Evolutionary conservation across 2,113 vertebrate species (phyloP), one percentile per base, ranked within the genome.

Genomic region (Triplophysa rosa): DNA sequence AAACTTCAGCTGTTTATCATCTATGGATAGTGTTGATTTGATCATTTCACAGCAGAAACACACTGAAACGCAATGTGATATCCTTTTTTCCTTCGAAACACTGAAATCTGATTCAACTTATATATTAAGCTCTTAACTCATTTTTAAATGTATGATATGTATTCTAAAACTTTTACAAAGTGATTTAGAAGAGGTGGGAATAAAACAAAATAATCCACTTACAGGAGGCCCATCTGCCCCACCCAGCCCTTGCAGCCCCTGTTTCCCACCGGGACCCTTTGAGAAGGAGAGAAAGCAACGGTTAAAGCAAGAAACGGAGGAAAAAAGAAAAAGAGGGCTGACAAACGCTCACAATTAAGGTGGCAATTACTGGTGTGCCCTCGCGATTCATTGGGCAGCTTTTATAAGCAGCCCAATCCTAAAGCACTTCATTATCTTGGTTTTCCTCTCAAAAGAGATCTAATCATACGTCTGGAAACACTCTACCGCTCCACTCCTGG

Each of bases 191-290:
- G 13, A 33, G 10, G 24, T 24, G 47, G 33, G 29, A 42, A 63
- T 74, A 24, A 63, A 26, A 63, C 3, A 17, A 16, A 64, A 61
- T 54, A 73, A 12, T 49, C 21, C 49, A 94, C 97, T 95, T 91
- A 99, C 98, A 66, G 96, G 96, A 86, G 96, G 97, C 0, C 98
- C 98, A 83, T 99, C 98, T 67, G 98, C 92, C 82, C 98, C 98
- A 26, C 90, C 68, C 82, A 99, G 93, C 13, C 98, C 98, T 24
- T 89, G 92, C 74, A 99, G 91, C 26, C 98, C 98, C 83, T 94
- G 92, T 87, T 96, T 98, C 82, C 98, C 98, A 76, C 93, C 89
- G 8, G 98, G 98, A 83, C 98, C 98, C 98, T 99, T 87, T 81
- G 73, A 91, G 21, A 83, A 67, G 87, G 13, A 80, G 67, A 86